These are phyloP conservation scores for Xyrichtys novacula DNA, from an alignment of 2,797 vertebrate genomes.

Conservation along the genomic window DNA sequence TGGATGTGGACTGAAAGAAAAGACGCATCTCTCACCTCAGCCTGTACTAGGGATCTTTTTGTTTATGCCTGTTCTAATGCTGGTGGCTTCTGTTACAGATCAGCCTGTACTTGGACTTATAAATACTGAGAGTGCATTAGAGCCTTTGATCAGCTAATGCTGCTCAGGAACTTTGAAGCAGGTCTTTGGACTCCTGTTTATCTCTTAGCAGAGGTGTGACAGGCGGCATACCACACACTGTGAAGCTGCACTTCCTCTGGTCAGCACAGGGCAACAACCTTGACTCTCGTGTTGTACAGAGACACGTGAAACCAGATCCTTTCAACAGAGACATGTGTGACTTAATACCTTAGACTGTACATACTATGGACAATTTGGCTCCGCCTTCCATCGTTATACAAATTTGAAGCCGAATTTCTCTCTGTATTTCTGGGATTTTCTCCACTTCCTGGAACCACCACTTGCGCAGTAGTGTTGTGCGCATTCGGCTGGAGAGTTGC, in stretches of 20 bases:
- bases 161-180: constrained; percentile 57
- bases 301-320: too few relatives aligned
- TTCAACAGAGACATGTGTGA: too few relatives aligned
- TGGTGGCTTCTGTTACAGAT: constrained; percentile 55
- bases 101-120: constrained; percentile 50
- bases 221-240: constrained; percentile 59
- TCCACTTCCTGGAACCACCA: too few relatives aligned
- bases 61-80: constrained; percentile 43
- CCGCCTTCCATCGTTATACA: too few relatives aligned
- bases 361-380: too few relatives aligned
- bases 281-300: too few relatives aligned
- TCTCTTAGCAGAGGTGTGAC: constrained; percentile 1
- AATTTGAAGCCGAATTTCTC: too few relatives aligned
- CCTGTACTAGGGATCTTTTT: constrained; percentile 26
- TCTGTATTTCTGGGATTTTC: too few relatives aligned
- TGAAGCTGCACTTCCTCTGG: constrained; percentile 41
- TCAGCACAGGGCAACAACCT: not conserved
- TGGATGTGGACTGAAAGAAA: constrained; percentile 45
- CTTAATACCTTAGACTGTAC: too few relatives aligned
- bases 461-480: too few relatives aligned
- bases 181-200: constrained; percentile 7
- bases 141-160: constrained; percentile 68
- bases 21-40: constrained; percentile 4
- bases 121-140: constrained; percentile 62
- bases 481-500: too few relatives aligned